These are phyloP conservation scores for Bellardia pandia DNA, from an alignment of 2,888 invertebrate genomes.

Conservation along the genomic window DNA sequence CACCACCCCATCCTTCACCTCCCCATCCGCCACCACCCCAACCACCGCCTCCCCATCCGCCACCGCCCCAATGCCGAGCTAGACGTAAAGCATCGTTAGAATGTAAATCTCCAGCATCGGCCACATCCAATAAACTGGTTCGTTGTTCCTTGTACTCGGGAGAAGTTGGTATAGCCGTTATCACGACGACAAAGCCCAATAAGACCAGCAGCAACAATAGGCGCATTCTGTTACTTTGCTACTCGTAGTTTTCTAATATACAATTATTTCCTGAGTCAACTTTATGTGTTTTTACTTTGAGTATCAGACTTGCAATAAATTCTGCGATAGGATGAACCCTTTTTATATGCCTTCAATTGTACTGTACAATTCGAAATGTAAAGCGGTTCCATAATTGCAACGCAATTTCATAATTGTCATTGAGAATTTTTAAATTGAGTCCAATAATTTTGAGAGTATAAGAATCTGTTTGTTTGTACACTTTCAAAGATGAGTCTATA, in stretches of 20 bases:
- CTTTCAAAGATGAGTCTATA: too few relatives aligned
- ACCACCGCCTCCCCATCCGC: conserved; percentile 16
- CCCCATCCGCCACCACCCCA: conserved; percentile 39
- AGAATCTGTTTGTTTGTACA: too few relatives aligned
- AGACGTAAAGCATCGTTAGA: conserved; percentile 62
- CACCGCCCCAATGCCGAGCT: conserved; percentile 33
- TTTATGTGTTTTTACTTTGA: conserved; percentile 16
- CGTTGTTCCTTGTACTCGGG: conserved; percentile 9
- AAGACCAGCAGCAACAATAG: conserved; percentile 3
- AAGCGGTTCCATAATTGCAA: too few relatives aligned
- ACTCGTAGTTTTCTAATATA: too few relatives aligned
- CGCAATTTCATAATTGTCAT: too few relatives aligned
- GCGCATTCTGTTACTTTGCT: conserved; percentile 32
- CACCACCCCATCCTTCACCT: conserved; percentile 27
- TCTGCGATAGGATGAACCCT: not conserved
- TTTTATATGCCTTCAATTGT: conserved; percentile 36
- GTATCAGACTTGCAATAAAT: conserved; percentile 9
- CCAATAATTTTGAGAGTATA: too few relatives aligned
- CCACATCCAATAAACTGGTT: conserved; percentile 72
- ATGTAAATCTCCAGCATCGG: conserved; percentile 74
- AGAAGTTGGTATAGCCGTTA: conserved; percentile 21
- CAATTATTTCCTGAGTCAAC: not conserved
- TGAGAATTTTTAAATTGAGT: too few relatives aligned
- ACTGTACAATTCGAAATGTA: conserved; percentile 1
- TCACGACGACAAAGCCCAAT: not conserved